Conservation (phyloP, 1,140 invertebrate species). For the Ridgeia piscesae region DNA sequence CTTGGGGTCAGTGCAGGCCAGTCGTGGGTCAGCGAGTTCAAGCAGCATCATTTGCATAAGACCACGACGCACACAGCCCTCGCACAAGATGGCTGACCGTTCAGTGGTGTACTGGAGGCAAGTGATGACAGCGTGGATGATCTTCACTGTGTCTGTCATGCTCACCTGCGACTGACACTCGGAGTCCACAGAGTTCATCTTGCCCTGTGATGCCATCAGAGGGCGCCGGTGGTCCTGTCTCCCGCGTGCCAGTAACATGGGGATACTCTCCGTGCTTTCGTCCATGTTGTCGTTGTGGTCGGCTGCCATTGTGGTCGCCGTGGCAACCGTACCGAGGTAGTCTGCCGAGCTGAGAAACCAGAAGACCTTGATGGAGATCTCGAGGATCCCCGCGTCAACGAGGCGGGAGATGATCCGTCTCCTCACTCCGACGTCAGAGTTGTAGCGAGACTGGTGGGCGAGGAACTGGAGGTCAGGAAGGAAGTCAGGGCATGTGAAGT, state of each 20-base stretch:
- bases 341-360: neutral
- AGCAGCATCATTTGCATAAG: slow-evolving; percentile 5
- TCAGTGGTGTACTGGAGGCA: slow-evolving; percentile 11
- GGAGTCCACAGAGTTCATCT: neutral
- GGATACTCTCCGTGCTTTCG: slow-evolving; percentile 2
- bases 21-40: slow-evolving; percentile 8
- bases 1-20: slow-evolving; percentile 11
- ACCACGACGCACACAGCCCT: slow-evolving; percentile 9
- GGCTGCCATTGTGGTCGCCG: neutral
- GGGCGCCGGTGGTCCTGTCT: neutral
- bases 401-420: slow-evolving; percentile 12
- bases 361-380: slow-evolving; percentile 17
- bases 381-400: slow-evolving; percentile 9
- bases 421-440: slow-evolving; percentile 5
- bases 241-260: neutral
- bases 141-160: slow-evolving; percentile 14
- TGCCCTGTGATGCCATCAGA: neutral
- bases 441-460: slow-evolving; percentile 21
- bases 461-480: slow-evolving; percentile 21
- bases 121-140: slow-evolving; percentile 9
- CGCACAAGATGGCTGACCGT: slow-evolving; percentile 13
- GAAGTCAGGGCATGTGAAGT: slow-evolving; percentile 9
- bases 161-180: neutral
- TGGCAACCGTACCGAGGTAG: slow-evolving; percentile 8
- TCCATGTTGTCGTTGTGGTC: neutral